Conservation (phyloP, 2,888 invertebrate species). For the Ormyrus thymus region DNA sequence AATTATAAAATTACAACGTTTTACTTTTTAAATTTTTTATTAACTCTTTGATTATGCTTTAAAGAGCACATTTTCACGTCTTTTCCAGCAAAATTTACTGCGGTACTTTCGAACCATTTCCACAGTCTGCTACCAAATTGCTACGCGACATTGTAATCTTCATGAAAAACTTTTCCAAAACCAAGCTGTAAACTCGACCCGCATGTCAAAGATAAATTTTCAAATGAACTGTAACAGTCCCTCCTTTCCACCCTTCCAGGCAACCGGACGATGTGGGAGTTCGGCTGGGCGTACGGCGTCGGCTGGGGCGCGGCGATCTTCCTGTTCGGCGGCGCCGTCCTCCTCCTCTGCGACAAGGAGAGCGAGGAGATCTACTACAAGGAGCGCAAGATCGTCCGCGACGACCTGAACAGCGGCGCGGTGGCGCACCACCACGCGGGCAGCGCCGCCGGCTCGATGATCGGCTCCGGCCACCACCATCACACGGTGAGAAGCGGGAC, state of each 20-base stretch:
- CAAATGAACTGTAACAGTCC: too few species aligned
- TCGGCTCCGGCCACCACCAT: conserved; percentile 71
- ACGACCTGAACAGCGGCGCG: conserved; percentile 74
- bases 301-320: conserved; percentile 99
- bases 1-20: too few species aligned
- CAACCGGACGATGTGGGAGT: conserved; percentile 95
- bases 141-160: too few species aligned
- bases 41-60: too few species aligned
- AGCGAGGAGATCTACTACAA: conserved; percentile 98
- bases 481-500: conserved; percentile 69
- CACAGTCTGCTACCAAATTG: too few species aligned
- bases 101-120: too few species aligned
- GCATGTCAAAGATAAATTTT: too few species aligned
- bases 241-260: conserved; percentile 76
- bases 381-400: conserved; percentile 92
- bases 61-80: too few species aligned
- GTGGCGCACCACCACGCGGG: background rate
- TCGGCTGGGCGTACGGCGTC: conserved; percentile 98
- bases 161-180: too few species aligned
- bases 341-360: conserved; percentile 97
- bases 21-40: too few species aligned
- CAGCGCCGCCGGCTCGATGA: conserved; percentile 70
- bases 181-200: too few species aligned
- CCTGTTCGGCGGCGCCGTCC: conserved; percentile 93
- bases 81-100: too few species aligned